Percentiles rank a stretch among this genome's conserved stretches.
Conservation (phyloP, 2,113 vertebrate genomes). For the Sphyrna mokarran region DNA sequence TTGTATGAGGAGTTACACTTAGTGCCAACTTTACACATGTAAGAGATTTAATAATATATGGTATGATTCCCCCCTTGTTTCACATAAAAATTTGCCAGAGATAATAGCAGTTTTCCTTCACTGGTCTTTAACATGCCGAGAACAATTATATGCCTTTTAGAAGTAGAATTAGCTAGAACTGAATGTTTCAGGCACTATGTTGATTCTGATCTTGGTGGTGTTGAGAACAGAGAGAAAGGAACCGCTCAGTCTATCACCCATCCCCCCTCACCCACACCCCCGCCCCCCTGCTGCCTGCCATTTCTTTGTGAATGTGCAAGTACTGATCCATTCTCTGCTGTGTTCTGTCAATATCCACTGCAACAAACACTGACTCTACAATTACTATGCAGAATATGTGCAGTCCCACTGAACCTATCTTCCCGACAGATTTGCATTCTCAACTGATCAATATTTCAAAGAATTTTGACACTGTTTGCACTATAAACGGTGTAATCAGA, state of each 20-base stretch:
- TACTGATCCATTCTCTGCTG: neutral
- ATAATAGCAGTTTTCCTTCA: neutral
- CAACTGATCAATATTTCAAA: constrained; percentile 17
- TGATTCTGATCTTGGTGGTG: neutral
- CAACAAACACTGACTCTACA: neutral
- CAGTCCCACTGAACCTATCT: neutral
- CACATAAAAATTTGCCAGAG: neutral
- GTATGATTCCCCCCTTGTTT: neutral
- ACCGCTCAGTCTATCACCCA: neutral
- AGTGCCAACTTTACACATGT: neutral
- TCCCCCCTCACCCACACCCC: neutral
- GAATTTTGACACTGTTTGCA: neutral
- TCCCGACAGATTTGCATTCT: neutral
- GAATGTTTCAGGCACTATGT: neutral
- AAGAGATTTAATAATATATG: neutral
- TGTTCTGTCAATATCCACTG: neutral
- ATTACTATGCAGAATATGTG: constrained; percentile 19
- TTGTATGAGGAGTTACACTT: neutral
- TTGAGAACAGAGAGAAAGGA: neutral
- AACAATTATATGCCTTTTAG: neutral
- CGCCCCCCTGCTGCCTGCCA: neutral
- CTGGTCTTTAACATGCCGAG: neutral
- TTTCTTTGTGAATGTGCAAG: neutral
- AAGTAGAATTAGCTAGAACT: neutral
- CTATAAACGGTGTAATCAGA: neutral